Conservation (phyloP, 2,113 vertebrate species). For the Pholis gunnellus region DNA sequence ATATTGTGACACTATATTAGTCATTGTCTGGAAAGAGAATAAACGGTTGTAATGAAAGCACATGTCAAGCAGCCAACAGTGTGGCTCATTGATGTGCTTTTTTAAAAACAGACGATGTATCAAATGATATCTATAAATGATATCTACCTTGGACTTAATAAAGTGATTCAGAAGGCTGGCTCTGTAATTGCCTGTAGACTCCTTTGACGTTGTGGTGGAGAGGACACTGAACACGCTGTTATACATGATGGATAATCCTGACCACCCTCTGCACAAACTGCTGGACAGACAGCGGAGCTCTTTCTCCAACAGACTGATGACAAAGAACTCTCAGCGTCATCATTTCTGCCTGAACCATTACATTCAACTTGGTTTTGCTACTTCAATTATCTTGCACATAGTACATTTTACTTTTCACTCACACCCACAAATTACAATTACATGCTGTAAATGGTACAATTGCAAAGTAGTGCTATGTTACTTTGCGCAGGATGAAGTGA, state of each 20-base stretch:
- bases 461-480: background rate
- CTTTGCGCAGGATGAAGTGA: background rate
- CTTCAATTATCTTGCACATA: too few relatives aligned
- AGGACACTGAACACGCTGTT: conserved; percentile 12
- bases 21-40: background rate
- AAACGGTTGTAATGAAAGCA: background rate
- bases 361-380: background rate
- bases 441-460: background rate
- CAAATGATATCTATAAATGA: background rate
- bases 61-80: background rate
- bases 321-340: background rate
- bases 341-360: background rate
- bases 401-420: too few relatives aligned
- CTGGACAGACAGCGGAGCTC: background rate
- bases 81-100: background rate
- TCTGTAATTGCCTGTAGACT: too few relatives aligned
- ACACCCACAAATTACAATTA: background rate
- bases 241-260: background rate
- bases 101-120: background rate
- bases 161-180: background rate
- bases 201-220: background rate
- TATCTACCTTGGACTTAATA: background rate
- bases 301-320: background rate
- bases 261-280: background rate
- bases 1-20: background rate